A percentile compares a stretch with the other conserved stretches of the same genome.
phyloP scores from a whole-genome alignment of 1,140 invertebrate species.

The Drosophila persimilis region DNA sequence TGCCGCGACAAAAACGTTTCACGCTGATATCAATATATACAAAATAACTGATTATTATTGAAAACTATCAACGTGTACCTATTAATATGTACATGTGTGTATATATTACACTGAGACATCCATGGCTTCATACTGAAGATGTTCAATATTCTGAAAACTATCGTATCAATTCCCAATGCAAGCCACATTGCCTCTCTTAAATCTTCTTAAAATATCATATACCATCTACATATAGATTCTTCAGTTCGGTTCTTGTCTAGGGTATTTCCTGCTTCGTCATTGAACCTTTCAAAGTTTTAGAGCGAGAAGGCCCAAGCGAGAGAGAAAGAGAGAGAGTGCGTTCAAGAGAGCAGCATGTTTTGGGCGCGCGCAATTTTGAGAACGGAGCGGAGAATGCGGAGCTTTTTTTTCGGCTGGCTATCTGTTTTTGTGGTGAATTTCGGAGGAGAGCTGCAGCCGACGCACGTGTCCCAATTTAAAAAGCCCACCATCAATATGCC shows the following conservation, averaged over 20 bases:
- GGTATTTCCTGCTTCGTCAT: not conserved
- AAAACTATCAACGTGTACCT: too few species aligned
- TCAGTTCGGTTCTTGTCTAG: not conserved
- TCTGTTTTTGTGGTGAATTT: constrained; percentile 79
- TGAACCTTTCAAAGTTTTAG: not conserved
- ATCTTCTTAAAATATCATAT: too few species aligned
- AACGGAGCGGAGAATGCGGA: constrained; percentile 14
- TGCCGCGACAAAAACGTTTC: too few species aligned
- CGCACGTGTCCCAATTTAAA: constrained; percentile 73
- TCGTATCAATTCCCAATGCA: too few species aligned
- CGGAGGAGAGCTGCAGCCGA: constrained; percentile 15
- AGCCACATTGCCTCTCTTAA: too few species aligned
- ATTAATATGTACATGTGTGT: too few species aligned
- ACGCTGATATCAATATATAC: too few species aligned
- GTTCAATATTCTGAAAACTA: too few species aligned
- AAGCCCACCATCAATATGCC: constrained; percentile 18
- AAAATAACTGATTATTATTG: too few species aligned
- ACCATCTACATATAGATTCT: too few species aligned
- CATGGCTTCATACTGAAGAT: too few species aligned
- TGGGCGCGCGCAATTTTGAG: constrained; percentile 29
- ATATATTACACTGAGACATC: too few species aligned
- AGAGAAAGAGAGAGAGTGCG: constrained; percentile 4
- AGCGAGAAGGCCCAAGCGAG: not conserved
- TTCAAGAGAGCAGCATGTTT: constrained; percentile 19
- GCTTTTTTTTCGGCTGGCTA: constrained; percentile 61